Conservation (phyloP, 2,113 vertebrate genomes). For the Rhinoderma darwinii region DNA sequence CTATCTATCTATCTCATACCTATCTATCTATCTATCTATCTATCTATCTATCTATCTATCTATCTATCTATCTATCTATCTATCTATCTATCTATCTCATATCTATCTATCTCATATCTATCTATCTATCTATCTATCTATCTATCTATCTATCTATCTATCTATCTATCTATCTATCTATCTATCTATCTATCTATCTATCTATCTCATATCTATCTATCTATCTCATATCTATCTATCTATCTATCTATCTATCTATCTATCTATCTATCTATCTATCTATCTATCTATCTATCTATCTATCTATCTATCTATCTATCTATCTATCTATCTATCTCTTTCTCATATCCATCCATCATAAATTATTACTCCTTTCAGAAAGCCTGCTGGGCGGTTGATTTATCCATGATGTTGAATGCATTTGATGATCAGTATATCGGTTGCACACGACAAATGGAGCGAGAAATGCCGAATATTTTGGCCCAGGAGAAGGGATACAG, state of each 20-base stretch:
- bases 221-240: too few relatives aligned
- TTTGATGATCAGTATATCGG: conserved; percentile 74
- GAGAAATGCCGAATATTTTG: conserved; percentile 57
- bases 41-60: not conserved
- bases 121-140: too few relatives aligned
- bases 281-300: not conserved
- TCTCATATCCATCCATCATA: not conserved
- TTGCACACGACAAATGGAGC: conserved; percentile 65
- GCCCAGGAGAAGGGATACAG: conserved; percentile 60
- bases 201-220: too few relatives aligned
- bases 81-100: too few relatives aligned
- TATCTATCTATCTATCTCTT: too few relatives aligned
- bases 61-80: not conserved
- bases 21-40: too few relatives aligned
- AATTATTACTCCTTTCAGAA: not conserved
- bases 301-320: not conserved
- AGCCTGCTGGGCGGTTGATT: not conserved
- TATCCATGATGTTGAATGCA: conserved; percentile 20
- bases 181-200: too few relatives aligned
- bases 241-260: too few relatives aligned
- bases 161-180: too few relatives aligned
- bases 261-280: not conserved
- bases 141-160: too few relatives aligned
- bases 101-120: too few relatives aligned
- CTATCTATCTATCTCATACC: not conserved